Evolutionary conservation across 2,113 vertebrate genomes (phyloP), one percentile per base, ranked within the genome.

Genomic region (Puntigrus tetrazona): DNA sequence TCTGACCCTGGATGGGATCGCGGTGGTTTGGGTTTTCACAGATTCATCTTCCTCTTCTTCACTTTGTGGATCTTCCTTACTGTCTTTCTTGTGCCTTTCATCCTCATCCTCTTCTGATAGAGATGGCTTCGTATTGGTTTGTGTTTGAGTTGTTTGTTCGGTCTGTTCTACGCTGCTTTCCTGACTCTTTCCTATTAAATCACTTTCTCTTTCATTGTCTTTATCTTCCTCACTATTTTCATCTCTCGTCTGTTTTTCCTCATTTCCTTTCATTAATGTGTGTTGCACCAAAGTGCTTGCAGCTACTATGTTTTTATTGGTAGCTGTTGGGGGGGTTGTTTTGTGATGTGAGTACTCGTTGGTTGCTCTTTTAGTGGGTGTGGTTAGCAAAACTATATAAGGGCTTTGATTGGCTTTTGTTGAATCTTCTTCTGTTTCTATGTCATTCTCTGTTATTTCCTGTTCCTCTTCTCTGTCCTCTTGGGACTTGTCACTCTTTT

Each of bases 1-100:
- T 4, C 29, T 25, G 45, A 78, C 50, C 50, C 22, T 25, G 47
- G 20, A 38, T 36, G 75, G 29, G 29, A 25, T 36, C 20, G 31
- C 9, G 7, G 63, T 81, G 31, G 65, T 80, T 67, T 27, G 63
- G 43, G 7, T 55, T 5, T 45, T 41, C 61, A 22, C 25, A 1
- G 1, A 78, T 34, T 73, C 25, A 0, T 59, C 29, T 43, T 16
- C 13, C 3, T 85, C 57, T 70, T 83, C 65, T 4, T 78, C 55
- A 69, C 80, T 85, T 14, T 75, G 3, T 57, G 18, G 43, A 31
- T 82, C 52, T 50, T 87, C 63, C 34, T 82, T 41, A 61, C 74
- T 85, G 3, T 83, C 36, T 52, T 65, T 34, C 5, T 87, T 61
- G 75, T 18, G 47, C 45, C 3, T 27, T 29, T 84, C 18, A 6